Percentiles rank a stretch among this genome's conserved stretches.
These are phyloP conservation scores for Eubasilissa regina DNA, from an alignment of 1,140 invertebrate species.

Conservation along the genomic window DNA sequence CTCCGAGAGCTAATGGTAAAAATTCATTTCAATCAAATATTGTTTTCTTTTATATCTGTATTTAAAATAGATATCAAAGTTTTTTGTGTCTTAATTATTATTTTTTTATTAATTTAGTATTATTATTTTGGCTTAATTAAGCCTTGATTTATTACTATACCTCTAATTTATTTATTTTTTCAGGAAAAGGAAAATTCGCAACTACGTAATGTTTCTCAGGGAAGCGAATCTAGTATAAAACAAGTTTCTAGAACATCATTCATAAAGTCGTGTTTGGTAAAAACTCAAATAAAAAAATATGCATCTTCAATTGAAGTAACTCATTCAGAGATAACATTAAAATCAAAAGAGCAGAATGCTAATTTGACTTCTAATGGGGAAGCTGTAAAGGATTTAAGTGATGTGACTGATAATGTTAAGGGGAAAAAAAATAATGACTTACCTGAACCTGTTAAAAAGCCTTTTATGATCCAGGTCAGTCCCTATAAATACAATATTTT, in stretches of 20 bases:
- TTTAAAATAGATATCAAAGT: too few relatives aligned
- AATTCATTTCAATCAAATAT: conserved; percentile 23
- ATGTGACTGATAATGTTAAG: conserved; percentile 11
- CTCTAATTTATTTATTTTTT: conserved; percentile 27
- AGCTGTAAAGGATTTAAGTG: conserved; percentile 48
- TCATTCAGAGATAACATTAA: neutral
- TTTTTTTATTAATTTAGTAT: too few relatives aligned
- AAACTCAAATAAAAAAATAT: conserved; percentile 5
- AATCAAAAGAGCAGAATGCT: neutral
- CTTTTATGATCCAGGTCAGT: conserved; percentile 66
- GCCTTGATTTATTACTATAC: too few relatives aligned
- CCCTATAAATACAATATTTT: neutral
- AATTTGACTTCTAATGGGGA: neutral
- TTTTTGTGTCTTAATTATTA: too few relatives aligned
- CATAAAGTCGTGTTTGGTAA: conserved; percentile 55
- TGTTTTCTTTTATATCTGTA: conserved; percentile 51
- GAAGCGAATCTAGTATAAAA: neutral
- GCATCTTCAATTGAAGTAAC: too few relatives aligned
- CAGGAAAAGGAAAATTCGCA: conserved; percentile 55
- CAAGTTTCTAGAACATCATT: conserved; percentile 57
- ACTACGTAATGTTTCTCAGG: conserved; percentile 47
- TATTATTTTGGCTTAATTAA: too few relatives aligned
- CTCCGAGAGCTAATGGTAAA: conserved; percentile 69
- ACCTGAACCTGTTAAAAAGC: conserved; percentile 64
- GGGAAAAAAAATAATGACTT: conserved; percentile 63